Evolutionary conservation across 2,797 vertebrate species (phyloP).

Genomic region (Enteromius trimaculatus): DNA sequence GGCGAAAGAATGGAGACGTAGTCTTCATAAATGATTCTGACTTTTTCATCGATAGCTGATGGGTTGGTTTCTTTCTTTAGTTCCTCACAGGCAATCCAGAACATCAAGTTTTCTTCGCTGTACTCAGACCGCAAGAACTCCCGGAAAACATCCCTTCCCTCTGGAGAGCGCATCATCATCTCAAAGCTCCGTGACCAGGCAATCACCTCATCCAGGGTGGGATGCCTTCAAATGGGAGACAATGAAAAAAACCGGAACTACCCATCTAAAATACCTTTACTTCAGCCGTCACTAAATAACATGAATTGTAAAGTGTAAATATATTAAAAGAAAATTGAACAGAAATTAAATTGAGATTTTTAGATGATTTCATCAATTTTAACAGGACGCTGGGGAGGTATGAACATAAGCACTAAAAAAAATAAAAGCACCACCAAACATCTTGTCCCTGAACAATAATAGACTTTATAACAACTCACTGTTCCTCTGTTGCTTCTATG

Average conservation of each 20-base stretch:
- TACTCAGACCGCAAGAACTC: slow-evolving; percentile 98
- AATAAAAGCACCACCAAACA: neutral
- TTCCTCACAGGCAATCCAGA: slow-evolving; percentile 98
- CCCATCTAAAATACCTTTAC: slow-evolving; percentile 13
- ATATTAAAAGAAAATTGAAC: neutral
- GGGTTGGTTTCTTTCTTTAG: slow-evolving; percentile 91
- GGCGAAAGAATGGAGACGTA: slow-evolving; percentile 98
- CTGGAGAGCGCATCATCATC: slow-evolving; percentile 93
- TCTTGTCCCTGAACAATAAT: slow-evolving; percentile 24
- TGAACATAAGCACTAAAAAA: neutral
- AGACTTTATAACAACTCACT: slow-evolving; percentile 77
- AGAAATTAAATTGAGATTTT: neutral
- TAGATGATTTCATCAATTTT: neutral
- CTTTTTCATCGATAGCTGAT: slow-evolving; percentile 88
- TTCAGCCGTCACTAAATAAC: neutral
- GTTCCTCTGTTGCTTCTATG: slow-evolving; percentile 92
- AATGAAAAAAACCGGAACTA: slow-evolving; percentile 17
- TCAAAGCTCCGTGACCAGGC: slow-evolving; percentile 98
- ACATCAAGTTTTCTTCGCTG: slow-evolving; percentile 98
- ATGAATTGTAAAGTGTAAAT: no score
- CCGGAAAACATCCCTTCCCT: slow-evolving; percentile 91
- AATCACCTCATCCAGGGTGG: slow-evolving; percentile 90
- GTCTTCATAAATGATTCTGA: slow-evolving; percentile 96
- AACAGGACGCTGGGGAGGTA: neutral
- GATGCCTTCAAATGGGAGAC: slow-evolving; percentile 68